Base-by-base conservation (phyloP, 2,113 vertebrate species). In the Steatornis caripensis region DNA sequence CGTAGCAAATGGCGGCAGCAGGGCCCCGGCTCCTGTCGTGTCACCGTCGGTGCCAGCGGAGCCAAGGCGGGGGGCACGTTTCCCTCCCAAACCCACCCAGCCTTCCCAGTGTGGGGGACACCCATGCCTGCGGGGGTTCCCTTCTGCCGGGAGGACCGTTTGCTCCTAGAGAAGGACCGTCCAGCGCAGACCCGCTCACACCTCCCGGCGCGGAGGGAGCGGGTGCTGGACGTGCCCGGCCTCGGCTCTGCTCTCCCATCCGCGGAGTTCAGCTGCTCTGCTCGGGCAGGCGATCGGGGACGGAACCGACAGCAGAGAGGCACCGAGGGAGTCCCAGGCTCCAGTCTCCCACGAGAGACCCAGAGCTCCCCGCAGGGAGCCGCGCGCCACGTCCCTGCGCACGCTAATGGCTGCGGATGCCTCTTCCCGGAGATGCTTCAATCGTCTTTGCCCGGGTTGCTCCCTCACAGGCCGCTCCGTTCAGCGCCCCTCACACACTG, bases 1-100 rank as follows among this genome's bases (percentile, higher is more conserved):
- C 71, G 2, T 3, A 30, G 68, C 66, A 26, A 45, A 8, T 0
- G 32, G 12, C 3, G 48, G 58, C 62, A 15, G 15, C 1, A 0
- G 2, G 21, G 23, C 69, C 69, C 78, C 2, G 2, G 61, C 32
- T 45, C 49, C 29, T 9, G 16, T 3, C 0, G 0, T 27, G 19
- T 6, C n/a, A 10, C 2, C 1, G 5, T 36, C 45, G 23, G 30
- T 5, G 43, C 27, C 7, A 2, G 41, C 36, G 51, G 37, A 76
- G 41, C 62, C 12, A 36, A 45, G 57, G 8, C 12, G 17, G 11
- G 27, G 12, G 21, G 8, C 10, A 5, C 3, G 15, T 51, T 43
- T 36, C 49, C 34, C 34, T 37, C 48, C 14, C 62, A 55, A 12
- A 5, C 34, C 32, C 37, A n/a, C 9, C 11, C 19, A 32, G 12